Conservation (phyloP, 2,888 invertebrate genomes). For the Caprella mutica region DNA sequence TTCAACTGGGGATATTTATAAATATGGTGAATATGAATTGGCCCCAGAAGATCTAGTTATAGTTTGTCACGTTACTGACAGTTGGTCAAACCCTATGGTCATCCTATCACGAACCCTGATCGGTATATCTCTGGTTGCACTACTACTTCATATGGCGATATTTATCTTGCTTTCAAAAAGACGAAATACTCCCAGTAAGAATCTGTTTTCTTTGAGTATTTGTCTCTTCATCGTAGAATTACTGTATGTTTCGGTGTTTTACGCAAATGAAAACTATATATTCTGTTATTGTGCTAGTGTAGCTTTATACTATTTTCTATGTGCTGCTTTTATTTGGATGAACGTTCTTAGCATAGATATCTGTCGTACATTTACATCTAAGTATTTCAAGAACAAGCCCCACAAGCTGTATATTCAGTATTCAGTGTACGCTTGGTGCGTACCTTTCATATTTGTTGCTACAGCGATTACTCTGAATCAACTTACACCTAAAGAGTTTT, state of each 20-base stretch:
- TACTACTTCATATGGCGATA: constrained; percentile 39
- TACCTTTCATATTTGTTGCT: constrained; percentile 38
- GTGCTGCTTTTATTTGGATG: constrained; percentile 44
- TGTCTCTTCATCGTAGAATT: constrained; percentile 41
- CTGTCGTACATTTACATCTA: constrained; percentile 40
- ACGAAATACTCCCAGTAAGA: constrained; percentile 42
- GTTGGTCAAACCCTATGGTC: constrained; percentile 21
- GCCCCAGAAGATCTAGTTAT: constrained; percentile 11
- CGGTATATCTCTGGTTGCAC: constrained; percentile 39
- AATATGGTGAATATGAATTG: constrained; percentile 25
- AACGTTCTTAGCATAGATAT: constrained; percentile 44
- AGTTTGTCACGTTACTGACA: constrained; percentile 12
- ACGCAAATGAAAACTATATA: constrained; percentile 14
- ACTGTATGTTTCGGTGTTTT: constrained; percentile 36
- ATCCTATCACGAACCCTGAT: constrained; percentile 18
- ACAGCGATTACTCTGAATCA: constrained; percentile 32
- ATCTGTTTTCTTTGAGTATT: constrained; percentile 40
- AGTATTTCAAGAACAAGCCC: constrained; percentile 20
- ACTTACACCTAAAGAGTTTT: constrained; percentile 5
- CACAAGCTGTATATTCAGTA: constrained; percentile 37
- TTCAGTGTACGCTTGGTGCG: constrained; percentile 41
- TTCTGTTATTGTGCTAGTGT: constrained; percentile 37
- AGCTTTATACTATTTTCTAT: constrained; percentile 41
- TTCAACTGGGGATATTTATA: constrained; percentile 11
- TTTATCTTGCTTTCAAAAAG: constrained; percentile 38